phyloP scores from a whole-genome alignment of 1,140 invertebrate species.

The Nebria ingens region DNA sequence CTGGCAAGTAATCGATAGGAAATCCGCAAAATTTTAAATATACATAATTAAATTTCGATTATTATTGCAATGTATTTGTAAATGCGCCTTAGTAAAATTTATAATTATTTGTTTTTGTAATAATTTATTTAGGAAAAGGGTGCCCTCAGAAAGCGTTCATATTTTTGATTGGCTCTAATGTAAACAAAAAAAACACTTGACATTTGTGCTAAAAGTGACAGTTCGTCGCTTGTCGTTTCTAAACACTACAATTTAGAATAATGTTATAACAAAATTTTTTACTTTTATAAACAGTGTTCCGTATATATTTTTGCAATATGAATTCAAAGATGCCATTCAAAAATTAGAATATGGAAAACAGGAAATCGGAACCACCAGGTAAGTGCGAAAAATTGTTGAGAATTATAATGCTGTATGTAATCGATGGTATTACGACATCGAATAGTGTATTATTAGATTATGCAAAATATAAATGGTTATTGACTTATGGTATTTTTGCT shows the following conservation, averaged over 20 bases:
- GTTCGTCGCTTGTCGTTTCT: not conserved
- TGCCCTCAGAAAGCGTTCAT: too few species aligned
- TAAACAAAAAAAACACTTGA: not conserved
- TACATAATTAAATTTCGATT: too few species aligned
- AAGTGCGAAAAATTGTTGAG: not conserved
- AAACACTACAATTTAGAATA: not conserved
- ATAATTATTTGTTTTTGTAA: too few species aligned
- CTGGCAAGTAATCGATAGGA: too few species aligned
- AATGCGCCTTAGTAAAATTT: too few species aligned
- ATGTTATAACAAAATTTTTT: not conserved
- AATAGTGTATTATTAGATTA: not conserved
- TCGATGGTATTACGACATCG: not conserved
- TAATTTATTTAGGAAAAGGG: too few species aligned
- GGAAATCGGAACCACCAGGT: slow-evolving; percentile 3
- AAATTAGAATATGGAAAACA: not conserved
- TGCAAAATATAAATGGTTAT: not conserved
- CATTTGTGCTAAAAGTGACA: not conserved
- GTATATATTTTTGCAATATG: not conserved
- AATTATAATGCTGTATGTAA: not conserved
- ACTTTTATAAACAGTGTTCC: not conserved
- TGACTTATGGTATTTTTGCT: not conserved
- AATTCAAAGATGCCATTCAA: not conserved
- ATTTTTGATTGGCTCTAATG: too few species aligned
- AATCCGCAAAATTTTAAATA: too few species aligned
- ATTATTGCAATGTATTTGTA: too few species aligned